A percentile compares a stretch with the other conserved stretches of the same genome.
Evolutionary conservation across 1,140 invertebrate genomes (phyloP).

Genomic region (Thaumetopoea pityocampa): DNA sequence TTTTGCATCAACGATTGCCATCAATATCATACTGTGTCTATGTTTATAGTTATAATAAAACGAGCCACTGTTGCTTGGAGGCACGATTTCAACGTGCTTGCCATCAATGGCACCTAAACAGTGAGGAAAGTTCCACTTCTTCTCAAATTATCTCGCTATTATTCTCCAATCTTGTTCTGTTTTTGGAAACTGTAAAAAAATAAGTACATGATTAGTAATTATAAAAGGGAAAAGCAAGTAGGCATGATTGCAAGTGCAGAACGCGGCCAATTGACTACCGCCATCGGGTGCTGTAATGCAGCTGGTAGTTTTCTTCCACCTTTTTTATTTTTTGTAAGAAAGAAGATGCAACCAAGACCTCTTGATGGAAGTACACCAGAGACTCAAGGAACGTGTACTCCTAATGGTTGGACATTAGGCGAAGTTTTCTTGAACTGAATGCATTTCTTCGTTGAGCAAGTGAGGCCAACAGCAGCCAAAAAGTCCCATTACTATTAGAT

Average conservation of each 20-base stretch:
- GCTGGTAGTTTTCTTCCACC: conserved; percentile 38
- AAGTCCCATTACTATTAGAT: conserved; percentile 22
- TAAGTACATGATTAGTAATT: too few species aligned
- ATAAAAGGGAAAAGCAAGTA: conserved; percentile 36
- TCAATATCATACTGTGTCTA: neutral
- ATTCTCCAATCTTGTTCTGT: neutral
- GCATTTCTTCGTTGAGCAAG: conserved; percentile 24
- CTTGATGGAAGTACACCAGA: conserved; percentile 28
- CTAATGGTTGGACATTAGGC: conserved; percentile 28
- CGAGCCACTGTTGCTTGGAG: neutral
- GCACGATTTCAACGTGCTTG: neutral
- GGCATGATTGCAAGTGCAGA: conserved; percentile 37
- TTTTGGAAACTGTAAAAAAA: neutral
- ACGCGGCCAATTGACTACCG: conserved; percentile 36
- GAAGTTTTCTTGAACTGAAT: conserved; percentile 30
- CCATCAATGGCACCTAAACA: conserved; percentile 1
- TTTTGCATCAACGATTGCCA: neutral
- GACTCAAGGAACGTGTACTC: conserved; percentile 29
- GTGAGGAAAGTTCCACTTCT: neutral
- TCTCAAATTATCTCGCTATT: neutral
- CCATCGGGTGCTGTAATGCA: conserved; percentile 39
- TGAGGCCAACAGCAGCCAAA: conserved; percentile 15
- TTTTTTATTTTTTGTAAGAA: conserved; percentile 30
- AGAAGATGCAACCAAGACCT: conserved; percentile 30
- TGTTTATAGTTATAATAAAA: neutral